These are phyloP conservation scores for Agriopis leucophaearia DNA, from an alignment of 2,888 invertebrate species.

Conservation along the genomic window DNA sequence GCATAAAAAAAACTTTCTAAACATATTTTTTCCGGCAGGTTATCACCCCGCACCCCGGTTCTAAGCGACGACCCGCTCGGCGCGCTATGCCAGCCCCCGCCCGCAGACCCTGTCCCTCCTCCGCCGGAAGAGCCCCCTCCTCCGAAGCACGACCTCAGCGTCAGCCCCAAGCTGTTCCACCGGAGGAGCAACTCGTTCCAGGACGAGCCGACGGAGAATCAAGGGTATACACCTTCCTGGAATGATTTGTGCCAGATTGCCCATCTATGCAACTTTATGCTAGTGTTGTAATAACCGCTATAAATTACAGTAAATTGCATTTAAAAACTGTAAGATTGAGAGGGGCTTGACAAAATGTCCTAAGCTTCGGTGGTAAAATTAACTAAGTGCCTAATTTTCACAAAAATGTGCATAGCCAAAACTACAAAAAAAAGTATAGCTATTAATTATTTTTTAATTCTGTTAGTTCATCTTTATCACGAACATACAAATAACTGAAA, in stretches of 20 bases:
- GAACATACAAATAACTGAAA: too few relatives aligned
- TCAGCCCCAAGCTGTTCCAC: slow-evolving; percentile 90
- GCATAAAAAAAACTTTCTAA: too few relatives aligned
- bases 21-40: slow-evolving; percentile 65
- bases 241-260: slow-evolving; percentile 32
- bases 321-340: too few relatives aligned
- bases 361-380: too few relatives aligned
- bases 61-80: slow-evolving; percentile 97
- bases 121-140: slow-evolving; percentile 56
- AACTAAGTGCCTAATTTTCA: too few relatives aligned
- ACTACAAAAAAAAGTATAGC: too few relatives aligned
- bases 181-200: slow-evolving; percentile 80
- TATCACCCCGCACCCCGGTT: slow-evolving; percentile 93
- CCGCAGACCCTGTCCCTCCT: slow-evolving; percentile 45
- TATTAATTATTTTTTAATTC: too few relatives aligned
- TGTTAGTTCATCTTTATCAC: too few relatives aligned
- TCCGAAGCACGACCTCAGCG: slow-evolving; percentile 83
- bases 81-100: slow-evolving; percentile 85
- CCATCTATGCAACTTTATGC: neutral
- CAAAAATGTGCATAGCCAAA: too few relatives aligned
- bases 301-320: too few relatives aligned
- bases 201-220: slow-evolving; percentile 81
- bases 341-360: too few relatives aligned
- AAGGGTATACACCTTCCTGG: slow-evolving; percentile 78
- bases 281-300: too few relatives aligned